Percentiles rank a stretch among this genome's conserved stretches.
These are phyloP conservation scores for Caradrina clavipalpis DNA, from an alignment of 2,888 invertebrate species.

Conservation along the genomic window DNA sequence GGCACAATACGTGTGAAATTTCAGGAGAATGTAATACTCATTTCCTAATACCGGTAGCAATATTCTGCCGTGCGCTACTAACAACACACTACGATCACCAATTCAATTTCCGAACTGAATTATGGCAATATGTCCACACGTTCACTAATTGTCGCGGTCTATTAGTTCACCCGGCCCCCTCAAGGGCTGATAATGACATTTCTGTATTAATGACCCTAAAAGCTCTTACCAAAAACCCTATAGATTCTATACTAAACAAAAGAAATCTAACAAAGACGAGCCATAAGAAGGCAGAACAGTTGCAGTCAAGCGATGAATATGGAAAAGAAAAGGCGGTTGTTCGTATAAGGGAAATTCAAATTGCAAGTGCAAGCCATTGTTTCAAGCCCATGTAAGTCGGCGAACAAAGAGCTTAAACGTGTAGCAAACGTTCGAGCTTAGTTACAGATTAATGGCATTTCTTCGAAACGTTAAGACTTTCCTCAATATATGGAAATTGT, in stretches of 20 bases:
- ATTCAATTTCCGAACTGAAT: slow-evolving; percentile 44
- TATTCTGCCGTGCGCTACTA: slow-evolving; percentile 16
- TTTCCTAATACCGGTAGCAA: slow-evolving; percentile 12
- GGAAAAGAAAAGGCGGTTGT: slow-evolving; percentile 74
- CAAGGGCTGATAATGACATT: slow-evolving; percentile 43
- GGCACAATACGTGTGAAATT: not conserved
- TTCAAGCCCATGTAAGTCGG: slow-evolving; percentile 71
- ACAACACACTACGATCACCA: slow-evolving; percentile 33
- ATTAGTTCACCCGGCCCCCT: slow-evolving; percentile 35
- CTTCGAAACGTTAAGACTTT: slow-evolving; percentile 60
- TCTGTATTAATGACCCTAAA: slow-evolving; percentile 45
- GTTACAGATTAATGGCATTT: slow-evolving; percentile 76
- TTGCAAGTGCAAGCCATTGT: slow-evolving; percentile 80
- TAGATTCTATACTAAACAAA: slow-evolving; percentile 20
- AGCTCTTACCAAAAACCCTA: slow-evolving; percentile 12
- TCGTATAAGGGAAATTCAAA: slow-evolving; percentile 79
- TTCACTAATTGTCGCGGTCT: slow-evolving; percentile 43
- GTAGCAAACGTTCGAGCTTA: slow-evolving; percentile 74
- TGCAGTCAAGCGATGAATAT: slow-evolving; percentile 74
- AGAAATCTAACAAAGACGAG: slow-evolving; percentile 26
- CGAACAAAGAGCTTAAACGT: slow-evolving; percentile 79
- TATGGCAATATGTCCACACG: slow-evolving; percentile 48
- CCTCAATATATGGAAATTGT: slow-evolving; percentile 55
- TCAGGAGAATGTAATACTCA: not conserved
- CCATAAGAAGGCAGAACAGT: slow-evolving; percentile 45